phyloP scores from a whole-genome alignment of 35 echinoderm and acorn worm species.

The Ophioderma brevispina region DNA sequence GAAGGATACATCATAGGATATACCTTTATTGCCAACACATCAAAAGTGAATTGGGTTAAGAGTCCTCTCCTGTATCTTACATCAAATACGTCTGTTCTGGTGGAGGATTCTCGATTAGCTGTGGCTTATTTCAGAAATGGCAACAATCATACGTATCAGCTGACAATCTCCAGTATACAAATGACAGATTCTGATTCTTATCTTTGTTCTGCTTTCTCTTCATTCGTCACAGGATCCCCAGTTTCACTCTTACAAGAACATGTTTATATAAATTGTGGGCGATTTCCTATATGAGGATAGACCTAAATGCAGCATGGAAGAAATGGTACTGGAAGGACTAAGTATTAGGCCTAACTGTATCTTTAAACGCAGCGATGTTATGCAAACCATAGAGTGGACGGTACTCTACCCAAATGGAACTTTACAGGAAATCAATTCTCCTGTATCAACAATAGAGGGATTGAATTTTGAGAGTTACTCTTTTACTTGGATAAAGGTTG shows the following conservation, averaged over 20 bases:
- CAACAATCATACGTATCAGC: background rate
- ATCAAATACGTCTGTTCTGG: background rate
- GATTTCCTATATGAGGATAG: background rate
- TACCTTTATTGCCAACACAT: background rate
- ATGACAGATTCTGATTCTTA: background rate
- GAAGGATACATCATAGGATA: background rate
- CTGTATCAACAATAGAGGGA: background rate
- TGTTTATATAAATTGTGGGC: background rate
- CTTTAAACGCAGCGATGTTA: background rate
- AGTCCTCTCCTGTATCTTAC: background rate
- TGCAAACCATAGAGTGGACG: background rate
- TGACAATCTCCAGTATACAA: background rate
- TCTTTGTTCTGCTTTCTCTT: background rate
- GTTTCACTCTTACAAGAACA: background rate
- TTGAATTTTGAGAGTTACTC: background rate
- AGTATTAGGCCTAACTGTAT: background rate
- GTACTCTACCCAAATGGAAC: background rate
- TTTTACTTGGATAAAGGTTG: background rate
- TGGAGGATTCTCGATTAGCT: background rate
- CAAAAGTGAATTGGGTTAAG: background rate
- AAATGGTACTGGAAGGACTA: background rate
- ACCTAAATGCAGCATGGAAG: background rate
- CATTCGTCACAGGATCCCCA: background rate
- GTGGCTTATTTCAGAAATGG: background rate
- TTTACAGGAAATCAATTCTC: background rate